Evolutionary conservation across 2,113 vertebrate species (phyloP).

Genomic region (Hippotragus niger): DNA sequence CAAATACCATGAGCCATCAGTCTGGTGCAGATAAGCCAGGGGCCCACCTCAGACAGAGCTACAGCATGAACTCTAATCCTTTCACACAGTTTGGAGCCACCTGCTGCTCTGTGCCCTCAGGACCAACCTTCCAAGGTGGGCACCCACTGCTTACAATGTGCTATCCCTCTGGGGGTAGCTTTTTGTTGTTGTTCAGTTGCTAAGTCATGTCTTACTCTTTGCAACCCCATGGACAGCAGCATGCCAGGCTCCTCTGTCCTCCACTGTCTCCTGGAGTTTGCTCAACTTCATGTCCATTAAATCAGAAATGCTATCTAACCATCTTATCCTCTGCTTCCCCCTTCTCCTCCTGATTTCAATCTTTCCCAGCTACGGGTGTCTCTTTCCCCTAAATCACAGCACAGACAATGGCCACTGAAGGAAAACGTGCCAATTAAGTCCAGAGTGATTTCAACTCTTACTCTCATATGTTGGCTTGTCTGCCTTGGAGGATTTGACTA

Average conservation of each 20-base stretch:
- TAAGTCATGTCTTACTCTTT: not conserved
- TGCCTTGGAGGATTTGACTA: not conserved
- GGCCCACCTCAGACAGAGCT: not conserved
- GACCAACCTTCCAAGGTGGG: not conserved
- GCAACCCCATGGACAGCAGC: not conserved
- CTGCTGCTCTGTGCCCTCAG: not conserved
- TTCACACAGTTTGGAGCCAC: not conserved
- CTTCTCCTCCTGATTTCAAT: not conserved
- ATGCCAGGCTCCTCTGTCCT: not conserved
- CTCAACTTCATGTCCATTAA: not conserved
- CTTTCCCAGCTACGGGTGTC: not conserved
- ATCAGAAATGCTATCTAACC: not conserved
- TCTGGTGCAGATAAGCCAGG: not conserved
- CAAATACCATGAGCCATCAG: not conserved
- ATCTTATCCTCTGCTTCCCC: not conserved
- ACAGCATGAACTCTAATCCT: not conserved
- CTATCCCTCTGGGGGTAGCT: not conserved
- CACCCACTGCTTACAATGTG: not conserved
- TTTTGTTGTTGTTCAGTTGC: not conserved
- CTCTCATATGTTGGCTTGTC: not conserved
- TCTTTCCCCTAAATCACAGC: not conserved
- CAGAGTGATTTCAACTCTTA: not conserved
- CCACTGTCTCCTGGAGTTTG: not conserved
- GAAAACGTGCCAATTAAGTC: not conserved
- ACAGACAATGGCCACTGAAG: not conserved